Conservation (phyloP, 2,113 vertebrate genomes). For the Orycteropus afer region DNA sequence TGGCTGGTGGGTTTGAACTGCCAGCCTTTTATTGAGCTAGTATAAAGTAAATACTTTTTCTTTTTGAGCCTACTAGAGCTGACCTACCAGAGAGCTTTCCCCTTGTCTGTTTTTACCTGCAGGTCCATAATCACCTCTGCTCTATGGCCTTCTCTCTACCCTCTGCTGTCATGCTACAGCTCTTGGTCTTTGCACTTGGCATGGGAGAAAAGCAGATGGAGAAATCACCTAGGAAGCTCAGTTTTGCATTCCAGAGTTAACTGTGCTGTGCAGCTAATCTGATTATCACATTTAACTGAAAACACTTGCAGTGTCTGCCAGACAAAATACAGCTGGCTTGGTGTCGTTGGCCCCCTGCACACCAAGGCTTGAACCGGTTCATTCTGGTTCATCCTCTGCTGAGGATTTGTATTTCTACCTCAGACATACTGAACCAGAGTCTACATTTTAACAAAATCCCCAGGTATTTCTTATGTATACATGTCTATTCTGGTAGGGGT, state of each 20-base stretch:
- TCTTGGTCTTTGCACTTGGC: background rate
- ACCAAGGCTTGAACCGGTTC: background rate
- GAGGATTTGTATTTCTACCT: too few species aligned
- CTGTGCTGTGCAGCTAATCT: constrained; percentile 51
- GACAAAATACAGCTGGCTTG: background rate
- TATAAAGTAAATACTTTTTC: background rate
- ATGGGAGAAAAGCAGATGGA: background rate
- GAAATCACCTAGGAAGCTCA: constrained; percentile 41
- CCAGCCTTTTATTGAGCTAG: too few species aligned
- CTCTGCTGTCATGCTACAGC: background rate
- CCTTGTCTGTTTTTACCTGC: background rate
- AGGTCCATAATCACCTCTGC: background rate
- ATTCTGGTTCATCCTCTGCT: too few species aligned
- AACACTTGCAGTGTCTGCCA: constrained; percentile 63
- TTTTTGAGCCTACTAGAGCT: background rate
- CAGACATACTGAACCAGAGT: too few species aligned
- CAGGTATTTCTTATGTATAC: background rate
- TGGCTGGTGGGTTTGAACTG: too few species aligned
- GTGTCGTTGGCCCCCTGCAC: background rate
- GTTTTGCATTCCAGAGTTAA: constrained; percentile 38
- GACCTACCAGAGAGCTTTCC: background rate
- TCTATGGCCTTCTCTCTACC: background rate
- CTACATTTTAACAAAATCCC: too few species aligned
- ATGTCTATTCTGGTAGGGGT: background rate
- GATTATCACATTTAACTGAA: constrained; percentile 75